These are phyloP conservation scores for Leptodactylus fuscus DNA, from an alignment of 2,113 vertebrate species.

Conservation along the genomic window DNA sequence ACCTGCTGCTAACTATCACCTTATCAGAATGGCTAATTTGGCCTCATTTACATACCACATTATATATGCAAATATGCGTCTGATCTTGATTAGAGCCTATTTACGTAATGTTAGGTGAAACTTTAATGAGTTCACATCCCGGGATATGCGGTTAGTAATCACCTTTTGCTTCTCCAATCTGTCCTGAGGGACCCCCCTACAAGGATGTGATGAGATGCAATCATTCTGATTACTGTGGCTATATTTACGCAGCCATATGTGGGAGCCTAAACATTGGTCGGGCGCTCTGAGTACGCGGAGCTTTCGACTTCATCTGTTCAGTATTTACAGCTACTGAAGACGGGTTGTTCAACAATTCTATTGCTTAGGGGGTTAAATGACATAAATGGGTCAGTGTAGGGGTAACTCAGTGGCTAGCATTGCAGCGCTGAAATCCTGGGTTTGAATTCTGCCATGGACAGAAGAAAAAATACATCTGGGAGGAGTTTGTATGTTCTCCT, in stretches of 20 bases:
- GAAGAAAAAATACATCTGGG: no score
- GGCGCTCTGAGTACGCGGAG: background rate
- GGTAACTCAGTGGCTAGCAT: no score
- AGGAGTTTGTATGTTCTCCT: no score
- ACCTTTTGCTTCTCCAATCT: constrained; percentile 20
- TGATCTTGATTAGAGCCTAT: constrained; percentile 34
- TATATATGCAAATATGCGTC: constrained; percentile 27
- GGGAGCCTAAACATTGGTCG: background rate
- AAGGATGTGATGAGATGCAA: constrained; percentile 38
- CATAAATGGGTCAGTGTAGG: no score
- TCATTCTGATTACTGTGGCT: constrained; percentile 32
- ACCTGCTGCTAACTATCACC: background rate
- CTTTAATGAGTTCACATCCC: constrained; percentile 36
- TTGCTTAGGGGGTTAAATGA: background rate
- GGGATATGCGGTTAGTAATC: constrained; percentile 18
- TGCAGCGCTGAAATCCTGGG: no score
- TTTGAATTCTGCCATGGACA: no score
- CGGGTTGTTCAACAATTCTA: background rate
- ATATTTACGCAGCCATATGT: constrained; percentile 19
- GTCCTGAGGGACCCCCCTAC: constrained; percentile 24
- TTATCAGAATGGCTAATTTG: constrained; percentile 26
- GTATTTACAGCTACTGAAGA: background rate
- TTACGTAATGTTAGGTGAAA: constrained; percentile 31
- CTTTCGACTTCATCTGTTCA: background rate
- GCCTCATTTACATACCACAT: constrained; percentile 23